phyloP scores from a whole-genome alignment of 1,140 invertebrate genomes.

The Calephelis nemesis region DNA sequence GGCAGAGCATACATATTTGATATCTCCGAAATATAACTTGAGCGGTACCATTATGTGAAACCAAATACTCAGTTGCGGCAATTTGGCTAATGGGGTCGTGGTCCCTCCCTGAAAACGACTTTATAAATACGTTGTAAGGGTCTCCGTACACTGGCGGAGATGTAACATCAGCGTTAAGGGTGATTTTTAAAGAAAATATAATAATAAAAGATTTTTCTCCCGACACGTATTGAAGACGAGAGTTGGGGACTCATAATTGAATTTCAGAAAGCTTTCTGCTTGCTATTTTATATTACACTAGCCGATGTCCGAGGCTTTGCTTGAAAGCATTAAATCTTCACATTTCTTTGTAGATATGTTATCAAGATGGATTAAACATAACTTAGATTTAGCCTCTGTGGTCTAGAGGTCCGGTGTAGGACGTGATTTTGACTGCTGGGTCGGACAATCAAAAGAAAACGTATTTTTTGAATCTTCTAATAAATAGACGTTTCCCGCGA shows the following conservation, averaged over 20 bases:
- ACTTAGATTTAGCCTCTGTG: too few relatives aligned
- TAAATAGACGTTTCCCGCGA: too few relatives aligned
- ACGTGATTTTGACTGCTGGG: too few relatives aligned
- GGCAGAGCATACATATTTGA: constrained; percentile 9
- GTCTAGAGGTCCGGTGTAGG: too few relatives aligned
- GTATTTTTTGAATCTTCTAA: too few relatives aligned
- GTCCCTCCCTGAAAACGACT: constrained; percentile 27
- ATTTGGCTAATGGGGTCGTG: constrained; percentile 40
- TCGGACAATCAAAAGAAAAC: too few relatives aligned
- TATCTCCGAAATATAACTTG: neutral
- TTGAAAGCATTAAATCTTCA: too few relatives aligned
- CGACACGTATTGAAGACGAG: neutral
- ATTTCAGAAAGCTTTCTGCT: neutral
- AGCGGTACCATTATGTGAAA: constrained; percentile 2
- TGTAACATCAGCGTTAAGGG: neutral
- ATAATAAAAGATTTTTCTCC: constrained; percentile 3
- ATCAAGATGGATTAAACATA: too few relatives aligned
- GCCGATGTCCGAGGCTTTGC: neutral
- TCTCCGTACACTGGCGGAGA: constrained; percentile 1
- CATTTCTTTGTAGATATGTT: too few relatives aligned
- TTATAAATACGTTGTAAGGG: constrained; percentile 11
- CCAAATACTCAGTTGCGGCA: constrained; percentile 28
- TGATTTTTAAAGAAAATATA: neutral
- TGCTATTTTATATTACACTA: neutral
- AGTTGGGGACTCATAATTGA: neutral